These are phyloP conservation scores for Tetramorium parvispinum DNA, from an alignment of 1,140 invertebrate species.

Conservation along the genomic window DNA sequence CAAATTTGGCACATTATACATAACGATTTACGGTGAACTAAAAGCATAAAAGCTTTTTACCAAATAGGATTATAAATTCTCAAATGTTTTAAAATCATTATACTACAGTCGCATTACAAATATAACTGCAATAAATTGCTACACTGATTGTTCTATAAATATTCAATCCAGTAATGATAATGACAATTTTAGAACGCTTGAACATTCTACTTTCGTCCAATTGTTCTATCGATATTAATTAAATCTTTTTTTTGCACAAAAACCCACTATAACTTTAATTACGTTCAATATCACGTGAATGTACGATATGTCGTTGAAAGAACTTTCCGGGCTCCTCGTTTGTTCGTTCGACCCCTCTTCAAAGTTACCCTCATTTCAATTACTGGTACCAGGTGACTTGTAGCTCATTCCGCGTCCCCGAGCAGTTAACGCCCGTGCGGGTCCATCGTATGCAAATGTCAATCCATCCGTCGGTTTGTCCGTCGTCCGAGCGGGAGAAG, in stretches of 20 bases:
- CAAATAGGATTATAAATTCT: neutral
- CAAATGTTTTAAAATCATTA: neutral
- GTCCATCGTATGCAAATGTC: slow-evolving; percentile 81
- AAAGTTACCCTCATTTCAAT: slow-evolving; percentile 81
- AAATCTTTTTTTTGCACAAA: neutral
- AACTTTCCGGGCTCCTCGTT: slow-evolving; percentile 71
- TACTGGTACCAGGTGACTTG: slow-evolving; percentile 80
- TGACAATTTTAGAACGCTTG: neutral
- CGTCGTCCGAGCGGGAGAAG: slow-evolving; percentile 65
- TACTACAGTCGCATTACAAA: neutral
- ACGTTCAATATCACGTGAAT: slow-evolving; percentile 5
- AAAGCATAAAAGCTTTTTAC: neutral
- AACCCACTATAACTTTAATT: slow-evolving; percentile 19
- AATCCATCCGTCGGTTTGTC: slow-evolving; percentile 75
- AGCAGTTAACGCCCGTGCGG: slow-evolving; percentile 77
- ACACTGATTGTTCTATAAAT: neutral
- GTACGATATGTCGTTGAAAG: slow-evolving; percentile 55
- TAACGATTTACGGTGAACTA: slow-evolving; percentile 50
- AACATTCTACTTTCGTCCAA: neutral
- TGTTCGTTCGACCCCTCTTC: slow-evolving; percentile 69
- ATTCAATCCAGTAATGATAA: neutral
- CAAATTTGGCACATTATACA: slow-evolving; percentile 63
- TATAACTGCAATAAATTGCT: neutral
- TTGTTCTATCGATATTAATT: neutral
- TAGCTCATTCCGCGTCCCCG: slow-evolving; percentile 79